Evolutionary conservation across 2,888 invertebrate genomes (phyloP).

Genomic region (Callimorpha dominula): DNA sequence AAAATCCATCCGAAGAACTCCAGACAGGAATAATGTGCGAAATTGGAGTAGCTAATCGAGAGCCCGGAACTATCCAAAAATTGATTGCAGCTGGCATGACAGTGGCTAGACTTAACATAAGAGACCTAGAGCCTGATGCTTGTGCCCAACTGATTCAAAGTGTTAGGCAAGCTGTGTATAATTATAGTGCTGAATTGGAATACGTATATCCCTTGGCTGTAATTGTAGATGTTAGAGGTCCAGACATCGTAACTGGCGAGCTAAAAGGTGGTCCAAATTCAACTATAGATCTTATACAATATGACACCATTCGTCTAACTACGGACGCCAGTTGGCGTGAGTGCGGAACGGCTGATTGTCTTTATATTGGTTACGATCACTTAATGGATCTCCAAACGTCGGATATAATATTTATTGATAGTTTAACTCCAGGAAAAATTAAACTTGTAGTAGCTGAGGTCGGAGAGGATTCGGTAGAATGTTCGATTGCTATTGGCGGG

Average conservation of each 20-base stretch:
- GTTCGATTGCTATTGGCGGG: conserved; percentile 84
- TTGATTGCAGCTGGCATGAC: conserved; percentile 82
- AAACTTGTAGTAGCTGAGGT: conserved; percentile 71
- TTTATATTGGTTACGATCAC: conserved; percentile 85
- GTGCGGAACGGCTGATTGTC: conserved; percentile 83
- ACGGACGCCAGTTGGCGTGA: conserved; percentile 84
- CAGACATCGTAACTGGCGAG: conserved; percentile 78
- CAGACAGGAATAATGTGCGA: conserved; percentile 82
- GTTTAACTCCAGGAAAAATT: conserved; percentile 71
- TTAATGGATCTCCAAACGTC: conserved; percentile 81
- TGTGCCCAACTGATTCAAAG: conserved; percentile 79
- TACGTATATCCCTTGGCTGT: conserved; percentile 83
- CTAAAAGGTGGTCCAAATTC: conserved; percentile 73
- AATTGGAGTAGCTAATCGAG: conserved; percentile 72
- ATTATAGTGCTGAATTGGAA: conserved; percentile 80
- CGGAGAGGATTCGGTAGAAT: conserved; percentile 82
- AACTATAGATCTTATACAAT: conserved; percentile 70
- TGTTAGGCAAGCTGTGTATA: conserved; percentile 80
- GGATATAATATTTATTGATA: conserved; percentile 83
- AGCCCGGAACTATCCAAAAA: conserved; percentile 75
- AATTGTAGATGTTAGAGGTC: conserved; percentile 75
- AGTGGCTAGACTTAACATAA: conserved; percentile 77
- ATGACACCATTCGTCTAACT: conserved; percentile 79
- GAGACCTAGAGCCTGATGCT: conserved; percentile 76
- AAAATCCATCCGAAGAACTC: conserved; percentile 75